Base-by-base conservation (phyloP, 2,113 vertebrate species). In the Girardinichthys multiradiatus region DNA sequence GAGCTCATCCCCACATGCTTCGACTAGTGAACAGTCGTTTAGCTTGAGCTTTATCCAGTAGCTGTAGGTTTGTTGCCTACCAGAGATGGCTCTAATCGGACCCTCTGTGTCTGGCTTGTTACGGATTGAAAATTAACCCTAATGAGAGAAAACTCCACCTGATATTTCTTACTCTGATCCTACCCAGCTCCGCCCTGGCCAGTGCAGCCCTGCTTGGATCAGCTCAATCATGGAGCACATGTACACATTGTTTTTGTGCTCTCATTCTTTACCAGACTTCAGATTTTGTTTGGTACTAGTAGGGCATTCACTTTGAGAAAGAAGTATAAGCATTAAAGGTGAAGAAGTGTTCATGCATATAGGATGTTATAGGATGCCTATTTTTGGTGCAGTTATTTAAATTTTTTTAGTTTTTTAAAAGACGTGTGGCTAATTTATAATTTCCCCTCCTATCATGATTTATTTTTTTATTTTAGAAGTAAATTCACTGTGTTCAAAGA, bases 81-180 rank as follows among this genome's bases (percentile, higher is more conserved):
- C 42, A 74, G 68, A 75, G 72, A 19, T 24, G 29, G 3, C 61
- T 45, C 81, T 63, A 33, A 33, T 48, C 57, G 35, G 15, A 42
- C 39, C 62, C 54, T 26, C 26, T 57, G 4, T 65, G 27, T 39
- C 1, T 67, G 13, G 66, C 54, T 74, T 69, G 58, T 26, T 68
- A 17, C 31, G 17, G 66, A 78, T 86, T 84, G 64, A 84, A 85
- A 80, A 80, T 82, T 57, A 88, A 81, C 84, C 65, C 4, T 1
- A 26, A 68, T 51, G 42, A 61, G 68, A 80, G 71, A 85, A 77
- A 76, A 74, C 71, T 9, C 5, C 63, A 64, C 67, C 72, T 76
- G 45, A 11, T 60, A 7, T 72, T 6, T 14, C 64, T 13, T 6
- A 1, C 9, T 60, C 29, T 70, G 54, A 14, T 26, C 54, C 51